A percentile compares a stretch with the other conserved stretches of the same genome.
Conservation (phyloP, 2,888 invertebrate species). For the Pherbina coryleti region DNA sequence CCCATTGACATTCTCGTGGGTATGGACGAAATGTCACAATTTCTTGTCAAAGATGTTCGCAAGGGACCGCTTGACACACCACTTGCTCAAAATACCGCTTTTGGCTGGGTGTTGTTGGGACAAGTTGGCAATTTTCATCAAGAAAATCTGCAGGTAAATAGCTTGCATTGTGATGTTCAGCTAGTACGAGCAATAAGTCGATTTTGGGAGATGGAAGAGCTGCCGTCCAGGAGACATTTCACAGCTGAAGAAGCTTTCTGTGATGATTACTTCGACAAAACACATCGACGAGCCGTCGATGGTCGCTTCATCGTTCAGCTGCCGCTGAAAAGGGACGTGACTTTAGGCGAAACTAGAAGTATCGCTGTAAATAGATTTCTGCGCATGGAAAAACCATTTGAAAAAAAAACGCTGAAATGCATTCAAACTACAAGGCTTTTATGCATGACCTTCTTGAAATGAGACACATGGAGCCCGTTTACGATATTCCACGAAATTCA, state of each 20-base stretch:
- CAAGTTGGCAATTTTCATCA: background rate
- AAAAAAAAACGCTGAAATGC: background rate
- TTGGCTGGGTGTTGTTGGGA: background rate
- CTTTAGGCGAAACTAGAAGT: background rate
- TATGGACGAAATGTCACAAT: slow-evolving; percentile 24
- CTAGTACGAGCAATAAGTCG: no score
- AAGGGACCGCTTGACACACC: background rate
- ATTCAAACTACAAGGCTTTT: background rate
- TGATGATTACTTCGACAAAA: slow-evolving; percentile 30
- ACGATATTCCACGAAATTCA: background rate
- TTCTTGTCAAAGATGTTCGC: slow-evolving; percentile 28
- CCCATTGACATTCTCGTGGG: background rate
- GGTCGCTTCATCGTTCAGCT: slow-evolving; percentile 17
- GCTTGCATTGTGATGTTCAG: background rate
- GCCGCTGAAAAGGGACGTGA: background rate
- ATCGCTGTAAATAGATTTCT: background rate
- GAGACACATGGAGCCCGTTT: slow-evolving; percentile 24
- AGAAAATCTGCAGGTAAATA: background rate
- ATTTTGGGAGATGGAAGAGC: no score
- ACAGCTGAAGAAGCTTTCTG: slow-evolving; percentile 32
- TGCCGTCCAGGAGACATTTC: background rate
- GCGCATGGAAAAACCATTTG: background rate
- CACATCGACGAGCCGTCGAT: slow-evolving; percentile 18
- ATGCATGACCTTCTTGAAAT: slow-evolving; percentile 5
- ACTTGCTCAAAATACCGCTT: background rate